Base-by-base conservation (phyloP, 2,113 vertebrate species). In the Gallinago undulata region DNA sequence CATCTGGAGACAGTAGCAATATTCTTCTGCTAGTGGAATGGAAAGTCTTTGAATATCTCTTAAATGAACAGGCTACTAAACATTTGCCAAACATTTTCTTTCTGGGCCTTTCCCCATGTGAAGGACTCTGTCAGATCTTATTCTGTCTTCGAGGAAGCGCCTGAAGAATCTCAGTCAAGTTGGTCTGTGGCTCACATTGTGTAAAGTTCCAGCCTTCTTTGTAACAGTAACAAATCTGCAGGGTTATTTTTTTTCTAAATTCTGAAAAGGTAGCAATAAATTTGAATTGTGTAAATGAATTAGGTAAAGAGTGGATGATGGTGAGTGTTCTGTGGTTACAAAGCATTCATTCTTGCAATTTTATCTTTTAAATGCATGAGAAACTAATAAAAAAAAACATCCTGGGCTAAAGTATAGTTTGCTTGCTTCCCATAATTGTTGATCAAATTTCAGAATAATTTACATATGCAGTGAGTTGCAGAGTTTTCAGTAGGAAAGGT, bases 81-180 rank as follows among this genome's bases (percentile, higher is more conserved):
- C 68, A 77, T 94, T 97, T 60, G 37, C 84, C 74, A 95, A 89
- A 87, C 73, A 64, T 94, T 96, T 93, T 94, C 87, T 96, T 97
- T 90, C 82, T 47, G 43, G 56, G 84, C 77, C 94, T 95, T 85
- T 63, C 70, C n/a, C 83, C 80, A 47, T 90, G 83, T 87, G 93
- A 90, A 95, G 64, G 63, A 95, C 92, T 87, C 95, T 97, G 94
- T 97, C 96, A 97, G 82, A 73, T 97, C 84, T 90, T 94, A 84
- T 69, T 94, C 88, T 95, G 63, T 92, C 79, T 95, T 96, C 94
- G 93, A 97, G 94, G 69, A 97, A 84, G 63, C 94, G 79, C 92
- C 87, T 84, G 92, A 97, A 97, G 85, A 95, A 82, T 92, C 77
- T 95, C 79, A 96, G 66, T 94, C 70, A 91, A 63, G 64, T 91